A percentile compares a stretch with the other conserved stretches of the same genome.
Conservation (phyloP, 2,888 invertebrate genomes). For the Alsophila aescularia region DNA sequence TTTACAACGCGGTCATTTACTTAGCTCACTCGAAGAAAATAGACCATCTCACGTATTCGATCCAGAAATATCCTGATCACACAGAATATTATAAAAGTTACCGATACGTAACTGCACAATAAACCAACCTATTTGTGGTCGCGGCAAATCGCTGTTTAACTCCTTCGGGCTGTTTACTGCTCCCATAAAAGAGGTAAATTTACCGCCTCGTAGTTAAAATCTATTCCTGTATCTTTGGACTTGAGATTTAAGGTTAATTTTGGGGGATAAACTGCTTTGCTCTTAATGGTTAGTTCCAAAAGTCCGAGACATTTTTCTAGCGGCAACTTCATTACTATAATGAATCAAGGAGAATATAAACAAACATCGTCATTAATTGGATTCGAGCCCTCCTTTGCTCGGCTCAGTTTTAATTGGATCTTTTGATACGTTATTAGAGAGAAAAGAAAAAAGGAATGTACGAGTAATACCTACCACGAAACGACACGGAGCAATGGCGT, state of each 20-base stretch:
- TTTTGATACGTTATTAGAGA: conserved; percentile 27
- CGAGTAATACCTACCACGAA: too few relatives aligned
- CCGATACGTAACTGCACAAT: conserved; percentile 44
- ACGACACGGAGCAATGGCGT: too few relatives aligned
- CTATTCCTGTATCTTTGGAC: conserved; percentile 53
- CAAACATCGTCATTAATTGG: conserved; percentile 34
- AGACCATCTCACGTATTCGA: not conserved
- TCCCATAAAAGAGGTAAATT: conserved; percentile 67
- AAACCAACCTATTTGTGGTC: conserved; percentile 68
- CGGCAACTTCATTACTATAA: conserved; percentile 30
- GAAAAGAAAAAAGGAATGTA: conserved; percentile 15
- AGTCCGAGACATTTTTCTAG: conserved; percentile 20
- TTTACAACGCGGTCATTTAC: conserved; percentile 1
- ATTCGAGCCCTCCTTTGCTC: conserved; percentile 22
- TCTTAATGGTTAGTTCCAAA: conserved; percentile 11
- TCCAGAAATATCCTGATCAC: not conserved
- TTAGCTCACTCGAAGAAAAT: not conserved
- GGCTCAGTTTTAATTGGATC: conserved; percentile 31
- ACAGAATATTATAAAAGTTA: not conserved
- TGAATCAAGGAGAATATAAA: conserved; percentile 32
- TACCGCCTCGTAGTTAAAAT: conserved; percentile 60
- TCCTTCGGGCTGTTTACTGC: conserved; percentile 69
- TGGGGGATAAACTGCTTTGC: not conserved
- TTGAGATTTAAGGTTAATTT: conserved; percentile 31
- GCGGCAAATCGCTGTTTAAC: conserved; percentile 68